Base-by-base conservation (phyloP, 2,113 vertebrate species). In the Dasyurus viverrinus region DNA sequence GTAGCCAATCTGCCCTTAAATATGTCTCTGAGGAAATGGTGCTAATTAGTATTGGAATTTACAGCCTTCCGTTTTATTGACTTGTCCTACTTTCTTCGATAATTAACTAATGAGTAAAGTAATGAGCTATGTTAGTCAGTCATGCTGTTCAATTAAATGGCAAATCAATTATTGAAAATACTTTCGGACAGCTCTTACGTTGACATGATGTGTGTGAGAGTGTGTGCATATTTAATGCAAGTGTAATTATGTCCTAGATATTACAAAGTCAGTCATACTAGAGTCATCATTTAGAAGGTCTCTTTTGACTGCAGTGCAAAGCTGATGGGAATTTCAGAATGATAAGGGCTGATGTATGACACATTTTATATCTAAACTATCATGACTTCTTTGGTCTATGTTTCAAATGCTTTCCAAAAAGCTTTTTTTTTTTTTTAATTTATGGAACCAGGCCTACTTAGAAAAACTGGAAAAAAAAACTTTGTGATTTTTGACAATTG, bases 101-200 rank as follows among this genome's bases (percentile, higher is more conserved):
- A 99, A 99, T 99, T 99, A 99, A 99, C 99, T 99, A 99, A 99
- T 99, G 99, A 99, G 99, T 99, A 99, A 99, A 99, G 99, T 99
- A 99, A 99, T 99, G 99, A 99, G 99, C 99, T 99, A 99, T 99
- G 99, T 99, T 99, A 99, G 99, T 99, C 99, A 99, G 99, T 99
- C 99, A 99, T 99, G 99, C 99, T 99, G 99, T 99, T 99, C 99
- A 99, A 99, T 99, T 99, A 99, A 99, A 99, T 97, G 98, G 99
- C 98, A 98, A 99, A 99, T 99, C 99, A 99, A 99, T 99, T 99
- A 99, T 99, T 99, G 99, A 99, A 99, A 99, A 99, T 99, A 99
- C 99, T 99, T 99, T 99, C 97, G 99, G 99, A 99, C 99, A 99
- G 98, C 98, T 98, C 98, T 97, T 89, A 97, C 92, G 96, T 98